Conservation (phyloP, 37 sponge, comb jelly and placozoan species). For the Lycopodina hypogea region DNA sequence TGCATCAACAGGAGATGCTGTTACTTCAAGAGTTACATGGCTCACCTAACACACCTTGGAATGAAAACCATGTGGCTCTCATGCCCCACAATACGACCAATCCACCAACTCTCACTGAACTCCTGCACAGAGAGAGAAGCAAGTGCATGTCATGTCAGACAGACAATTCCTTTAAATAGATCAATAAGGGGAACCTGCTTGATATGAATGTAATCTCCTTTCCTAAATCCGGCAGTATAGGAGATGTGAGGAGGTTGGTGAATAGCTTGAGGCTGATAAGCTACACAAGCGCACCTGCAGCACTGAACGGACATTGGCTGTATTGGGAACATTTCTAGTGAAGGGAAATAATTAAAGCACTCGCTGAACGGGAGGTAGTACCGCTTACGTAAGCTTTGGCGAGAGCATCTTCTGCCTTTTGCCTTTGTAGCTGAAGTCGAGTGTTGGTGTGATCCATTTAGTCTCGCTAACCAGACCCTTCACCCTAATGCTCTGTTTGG, state of each 20-base stretch:
- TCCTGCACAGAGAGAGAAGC: constrained; percentile 1
- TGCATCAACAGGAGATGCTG: background rate
- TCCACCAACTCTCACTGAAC: constrained; percentile 46
- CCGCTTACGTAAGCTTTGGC: constrained; percentile 2
- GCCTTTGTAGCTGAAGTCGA: background rate
- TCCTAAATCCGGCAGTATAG: constrained; percentile 6
- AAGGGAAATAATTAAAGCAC: too few relatives aligned
- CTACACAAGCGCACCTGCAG: background rate
- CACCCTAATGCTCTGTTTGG: too few relatives aligned
- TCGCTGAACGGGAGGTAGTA: too few relatives aligned
- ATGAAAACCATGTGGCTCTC: constrained; percentile 23
- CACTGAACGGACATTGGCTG: constrained; percentile 2
- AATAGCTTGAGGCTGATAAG: constrained; percentile 1
- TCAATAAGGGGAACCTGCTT: constrained; percentile 15
- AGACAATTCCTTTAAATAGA: background rate
- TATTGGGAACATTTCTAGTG: background rate
- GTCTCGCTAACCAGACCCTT: too few relatives aligned
- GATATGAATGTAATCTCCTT: constrained; percentile 40
- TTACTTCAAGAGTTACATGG: background rate
- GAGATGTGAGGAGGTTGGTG: constrained; percentile 14
- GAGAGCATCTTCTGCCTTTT: background rate
- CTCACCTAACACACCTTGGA: constrained; percentile 30
- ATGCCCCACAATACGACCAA: constrained; percentile 45
- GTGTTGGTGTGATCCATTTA: background rate
- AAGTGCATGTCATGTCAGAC: too few relatives aligned